Evolutionary conservation across 2,113 vertebrate species (phyloP).

Genomic region (Leptobrachium ailaonicum): DNA sequence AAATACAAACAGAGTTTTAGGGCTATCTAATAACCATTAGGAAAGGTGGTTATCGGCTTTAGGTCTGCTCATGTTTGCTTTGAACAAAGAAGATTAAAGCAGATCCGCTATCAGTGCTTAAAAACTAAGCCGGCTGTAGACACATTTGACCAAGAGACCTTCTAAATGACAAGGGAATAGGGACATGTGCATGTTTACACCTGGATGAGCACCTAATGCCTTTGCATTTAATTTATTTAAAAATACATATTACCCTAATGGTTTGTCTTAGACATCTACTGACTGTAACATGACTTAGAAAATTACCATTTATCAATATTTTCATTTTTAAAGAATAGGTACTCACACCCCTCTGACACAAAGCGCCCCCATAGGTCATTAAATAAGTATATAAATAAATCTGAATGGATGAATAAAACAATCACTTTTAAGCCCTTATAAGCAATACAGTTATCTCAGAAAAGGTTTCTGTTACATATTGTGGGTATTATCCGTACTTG

Average conservation of each 20-base stretch:
- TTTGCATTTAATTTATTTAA: background rate
- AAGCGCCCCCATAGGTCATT: no score
- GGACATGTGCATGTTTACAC: background rate
- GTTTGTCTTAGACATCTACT: background rate
- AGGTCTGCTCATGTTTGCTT: slow-evolving; percentile 39
- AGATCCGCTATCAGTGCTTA: slow-evolving; percentile 38
- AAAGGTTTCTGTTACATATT: no score
- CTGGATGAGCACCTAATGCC: slow-evolving; percentile 17
- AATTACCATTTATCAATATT: background rate
- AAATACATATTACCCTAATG: background rate
- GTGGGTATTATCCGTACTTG: no score
- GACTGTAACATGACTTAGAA: background rate
- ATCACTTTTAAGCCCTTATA: no score
- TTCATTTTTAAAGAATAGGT: background rate
- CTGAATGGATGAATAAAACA: no score
- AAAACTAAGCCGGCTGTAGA: slow-evolving; percentile 34
- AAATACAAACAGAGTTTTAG: background rate
- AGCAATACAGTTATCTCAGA: no score
- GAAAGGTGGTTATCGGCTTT: slow-evolving; percentile 35
- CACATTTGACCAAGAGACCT: slow-evolving; percentile 3
- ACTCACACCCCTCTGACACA: background rate
- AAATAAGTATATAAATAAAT: no score
- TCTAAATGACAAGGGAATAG: slow-evolving; percentile 7
- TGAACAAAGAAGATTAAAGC: slow-evolving; percentile 42
- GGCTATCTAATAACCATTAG: slow-evolving; percentile 39